phyloP scores from a whole-genome alignment of 2,888 invertebrate genomes.

The Caenorhabditis sp. region DNA sequence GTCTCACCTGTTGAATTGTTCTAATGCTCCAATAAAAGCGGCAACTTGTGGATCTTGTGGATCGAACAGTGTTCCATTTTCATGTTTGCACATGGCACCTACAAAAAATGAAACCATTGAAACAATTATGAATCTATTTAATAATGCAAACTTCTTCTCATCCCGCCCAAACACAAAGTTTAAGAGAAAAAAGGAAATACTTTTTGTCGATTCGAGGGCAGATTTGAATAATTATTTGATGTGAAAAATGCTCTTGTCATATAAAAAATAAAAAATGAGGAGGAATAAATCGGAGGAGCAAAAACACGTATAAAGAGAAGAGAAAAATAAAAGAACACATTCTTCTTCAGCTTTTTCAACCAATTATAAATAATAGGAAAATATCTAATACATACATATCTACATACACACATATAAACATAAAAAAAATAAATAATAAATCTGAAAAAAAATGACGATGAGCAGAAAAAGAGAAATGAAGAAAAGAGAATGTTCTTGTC shows the following conservation, averaged over 20 bases:
- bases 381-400: constrained; percentile 2
- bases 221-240: not conserved
- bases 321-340: constrained; percentile 5
- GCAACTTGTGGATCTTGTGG: constrained; percentile 46
- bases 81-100: constrained; percentile 55
- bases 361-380: constrained; percentile 4
- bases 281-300: not conserved
- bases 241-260: not conserved
- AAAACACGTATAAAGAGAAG: not conserved
- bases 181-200: constrained; percentile 3
- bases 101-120: constrained; percentile 9
- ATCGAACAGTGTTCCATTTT: constrained; percentile 51
- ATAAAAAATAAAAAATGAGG: not conserved
- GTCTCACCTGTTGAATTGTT: constrained; percentile 49
- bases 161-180: not conserved
- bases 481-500: not conserved
- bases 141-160: not conserved
- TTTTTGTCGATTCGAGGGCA: not conserved
- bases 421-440: not conserved
- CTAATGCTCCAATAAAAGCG: constrained; percentile 46
- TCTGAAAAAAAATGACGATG: constrained; percentile 5
- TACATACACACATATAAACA: too few species aligned
- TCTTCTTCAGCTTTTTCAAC: constrained; percentile 5
- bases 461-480: not conserved
- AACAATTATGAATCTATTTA: not conserved